Base-by-base conservation (phyloP, 2,797 vertebrate genomes). In the Atherinosoma microstoma region DNA sequence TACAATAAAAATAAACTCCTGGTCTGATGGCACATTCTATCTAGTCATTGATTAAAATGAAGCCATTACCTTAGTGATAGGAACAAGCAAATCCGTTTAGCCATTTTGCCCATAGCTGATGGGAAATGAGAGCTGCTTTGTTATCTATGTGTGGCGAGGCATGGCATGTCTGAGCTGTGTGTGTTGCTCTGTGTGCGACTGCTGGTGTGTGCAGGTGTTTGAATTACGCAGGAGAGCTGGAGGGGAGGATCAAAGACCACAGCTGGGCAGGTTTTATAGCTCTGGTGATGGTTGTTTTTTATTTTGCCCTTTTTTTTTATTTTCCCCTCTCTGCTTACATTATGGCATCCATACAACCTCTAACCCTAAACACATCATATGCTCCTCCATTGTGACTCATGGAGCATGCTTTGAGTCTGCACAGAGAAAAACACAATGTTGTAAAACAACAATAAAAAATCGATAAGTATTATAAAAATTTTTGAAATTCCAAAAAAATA, bases 231-330 rank as follows among this genome's bases (percentile, higher is more conserved):
- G 73, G 60, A 80, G 73, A 82, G 40, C 70, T 76, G 32, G 22
- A 76, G 78, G 81, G 71, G 70, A 74, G 73, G 86, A 91, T 91
- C 85, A 89, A 82, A 86, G 64, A 68, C 77, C 83, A 81, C 87
- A 89, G 84, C 89, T 91, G 89, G 82, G 32, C 49, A 78, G 58
- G 68, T 80, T 83, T 93, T 91, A 87, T 56, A 67, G 78, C 75
- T 66, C 67, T 38, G 40, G 72, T 73, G 77, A 82, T 64, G 73
- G 47, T 80, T 73, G 24, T 57, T 77, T 79, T 79, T 86, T 75
- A 74, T 64, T 70, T 58, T 10, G 2, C 65, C 60, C 56, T 78
- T 54, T 36, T 67, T 45, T 45, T 47, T n/a, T n/a, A 47, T 47
- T n/a, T 47, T 8, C 45, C 8, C 73, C 62, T n/a, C 36, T 70